Evolutionary conservation across 2,113 vertebrate genomes (phyloP).

Genomic region (Equus quagga): DNA sequence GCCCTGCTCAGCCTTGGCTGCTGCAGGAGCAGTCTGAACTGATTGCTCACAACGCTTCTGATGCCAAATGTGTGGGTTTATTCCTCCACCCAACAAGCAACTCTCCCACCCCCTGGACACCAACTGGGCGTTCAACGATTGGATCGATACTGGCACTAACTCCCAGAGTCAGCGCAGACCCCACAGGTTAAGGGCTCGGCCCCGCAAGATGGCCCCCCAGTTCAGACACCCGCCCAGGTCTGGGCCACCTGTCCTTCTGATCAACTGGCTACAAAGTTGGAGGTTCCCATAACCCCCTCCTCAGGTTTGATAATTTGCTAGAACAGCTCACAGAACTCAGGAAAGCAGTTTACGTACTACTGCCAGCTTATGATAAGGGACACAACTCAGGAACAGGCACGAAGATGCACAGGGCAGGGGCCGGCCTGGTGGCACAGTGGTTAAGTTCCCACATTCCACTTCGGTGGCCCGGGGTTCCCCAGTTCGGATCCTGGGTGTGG

Average conservation of each 20-base stretch:
- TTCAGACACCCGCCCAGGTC: background rate
- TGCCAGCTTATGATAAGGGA: background rate
- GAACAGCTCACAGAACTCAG: background rate
- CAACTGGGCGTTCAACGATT: background rate
- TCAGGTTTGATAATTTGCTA: background rate
- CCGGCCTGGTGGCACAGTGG: no score
- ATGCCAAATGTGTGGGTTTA: background rate
- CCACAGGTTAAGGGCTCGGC: background rate
- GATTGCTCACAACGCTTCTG: no score
- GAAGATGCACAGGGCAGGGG: accelerated
- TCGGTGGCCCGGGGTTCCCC: no score
- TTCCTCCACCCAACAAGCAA: no score
- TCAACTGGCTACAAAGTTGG: accelerated
- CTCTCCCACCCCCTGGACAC: background rate
- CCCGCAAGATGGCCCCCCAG: background rate
- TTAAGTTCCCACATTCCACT: no score
- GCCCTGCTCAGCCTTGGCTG: accelerated
- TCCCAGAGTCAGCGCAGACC: background rate
- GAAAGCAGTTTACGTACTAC: background rate
- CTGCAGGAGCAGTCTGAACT: accelerated
- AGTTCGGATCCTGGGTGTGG: no score
- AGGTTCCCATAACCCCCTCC: accelerated
- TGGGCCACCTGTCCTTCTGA: background rate
- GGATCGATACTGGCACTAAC: accelerated
- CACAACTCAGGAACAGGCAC: background rate